These are phyloP conservation scores for Drosophila dives DNA, from an alignment of 2,888 invertebrate genomes.

Conservation along the genomic window DNA sequence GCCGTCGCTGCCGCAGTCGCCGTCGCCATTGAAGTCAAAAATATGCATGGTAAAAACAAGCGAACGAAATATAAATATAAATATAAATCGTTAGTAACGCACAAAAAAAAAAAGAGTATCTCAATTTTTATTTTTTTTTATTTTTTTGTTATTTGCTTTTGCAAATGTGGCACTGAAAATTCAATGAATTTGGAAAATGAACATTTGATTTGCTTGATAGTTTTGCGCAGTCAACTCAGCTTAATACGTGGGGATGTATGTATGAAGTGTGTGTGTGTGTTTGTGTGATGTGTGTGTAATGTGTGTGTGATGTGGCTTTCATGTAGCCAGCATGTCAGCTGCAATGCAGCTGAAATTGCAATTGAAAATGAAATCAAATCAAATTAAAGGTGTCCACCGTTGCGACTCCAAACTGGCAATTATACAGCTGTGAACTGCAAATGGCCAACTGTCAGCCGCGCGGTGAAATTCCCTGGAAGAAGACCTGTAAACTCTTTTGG, in stretches of 20 bases:
- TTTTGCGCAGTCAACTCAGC: slow-evolving; percentile 42
- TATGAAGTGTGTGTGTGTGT: slow-evolving; percentile 18
- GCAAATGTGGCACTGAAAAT: slow-evolving; percentile 62
- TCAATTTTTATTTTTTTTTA: background rate
- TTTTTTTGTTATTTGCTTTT: slow-evolving; percentile 14
- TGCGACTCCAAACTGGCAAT: slow-evolving; percentile 58
- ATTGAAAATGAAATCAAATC: slow-evolving; percentile 74
- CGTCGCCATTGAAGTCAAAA: slow-evolving; percentile 48
- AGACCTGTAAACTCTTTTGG: slow-evolving; percentile 48
- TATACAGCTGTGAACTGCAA: slow-evolving; percentile 33
- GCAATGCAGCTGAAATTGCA: slow-evolving; percentile 73
- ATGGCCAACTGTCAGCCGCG: background rate
- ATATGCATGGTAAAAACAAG: slow-evolving; percentile 58
- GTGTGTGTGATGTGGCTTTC: slow-evolving; percentile 40
- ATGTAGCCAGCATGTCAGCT: slow-evolving; percentile 70
- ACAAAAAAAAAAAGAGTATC: slow-evolving; percentile 43
- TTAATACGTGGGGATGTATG: slow-evolving; percentile 17
- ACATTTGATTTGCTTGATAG: slow-evolving; percentile 78
- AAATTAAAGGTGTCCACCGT: slow-evolving; percentile 70
- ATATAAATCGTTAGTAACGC: slow-evolving; percentile 44
- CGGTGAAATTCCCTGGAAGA: slow-evolving; percentile 9
- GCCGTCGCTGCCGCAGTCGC: background rate
- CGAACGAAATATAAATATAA: slow-evolving; percentile 59
- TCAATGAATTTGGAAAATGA: slow-evolving; percentile 79
- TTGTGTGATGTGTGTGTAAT: slow-evolving; percentile 11